Evolutionary conservation across 2,797 vertebrate genomes (phyloP).

Genomic region (Phrynocephalus vlangalii): DNA sequence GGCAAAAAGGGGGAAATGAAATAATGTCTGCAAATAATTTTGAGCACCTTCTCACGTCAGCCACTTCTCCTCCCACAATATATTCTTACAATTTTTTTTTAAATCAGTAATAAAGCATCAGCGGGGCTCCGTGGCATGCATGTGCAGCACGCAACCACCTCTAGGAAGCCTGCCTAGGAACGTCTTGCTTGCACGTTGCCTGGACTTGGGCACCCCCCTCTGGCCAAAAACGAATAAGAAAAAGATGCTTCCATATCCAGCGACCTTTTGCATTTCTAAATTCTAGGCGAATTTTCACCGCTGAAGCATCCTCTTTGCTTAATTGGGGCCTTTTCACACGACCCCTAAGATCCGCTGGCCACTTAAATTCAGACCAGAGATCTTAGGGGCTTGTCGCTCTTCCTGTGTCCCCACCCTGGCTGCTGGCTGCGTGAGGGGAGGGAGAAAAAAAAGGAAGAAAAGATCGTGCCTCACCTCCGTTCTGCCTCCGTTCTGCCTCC

Average conservation of each 20-base stretch:
- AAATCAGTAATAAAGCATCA: not conserved
- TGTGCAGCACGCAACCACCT: not conserved
- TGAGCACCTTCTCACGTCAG: not conserved
- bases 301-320: not conserved
- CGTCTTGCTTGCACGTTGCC: not conserved
- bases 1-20: not conserved
- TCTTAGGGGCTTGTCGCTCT: too few species aligned
- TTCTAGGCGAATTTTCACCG: not conserved
- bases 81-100: not conserved
- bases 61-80: not conserved
- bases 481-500: too few species aligned
- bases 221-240: not conserved
- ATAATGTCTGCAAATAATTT: too few species aligned
- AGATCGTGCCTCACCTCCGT: too few species aligned
- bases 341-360: too few species aligned
- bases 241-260: too few species aligned
- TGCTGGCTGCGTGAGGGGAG: too few species aligned
- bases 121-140: not conserved
- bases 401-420: too few species aligned
- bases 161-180: not conserved
- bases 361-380: too few species aligned
- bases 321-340: not conserved
- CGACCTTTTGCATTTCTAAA: too few species aligned
- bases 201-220: conserved; percentile 26
- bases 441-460: too few species aligned